Percentiles rank a stretch among this genome's conserved stretches.
These are phyloP conservation scores for Choloepus hoffmanni DNA, from an alignment of 2,113 vertebrate species.

Conservation along the genomic window DNA sequence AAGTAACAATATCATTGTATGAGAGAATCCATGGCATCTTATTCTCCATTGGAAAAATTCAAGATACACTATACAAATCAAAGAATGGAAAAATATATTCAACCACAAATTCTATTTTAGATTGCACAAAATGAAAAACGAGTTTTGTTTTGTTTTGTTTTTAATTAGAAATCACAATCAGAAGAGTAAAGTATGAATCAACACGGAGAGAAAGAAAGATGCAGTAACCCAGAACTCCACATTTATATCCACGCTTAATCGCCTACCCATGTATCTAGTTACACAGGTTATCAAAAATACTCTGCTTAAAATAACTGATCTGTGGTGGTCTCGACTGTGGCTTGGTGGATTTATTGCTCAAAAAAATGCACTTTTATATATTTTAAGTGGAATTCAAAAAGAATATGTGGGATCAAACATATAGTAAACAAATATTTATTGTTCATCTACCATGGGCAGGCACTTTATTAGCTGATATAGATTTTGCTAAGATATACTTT, in stretches of 20 bases:
- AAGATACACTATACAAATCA: not conserved
- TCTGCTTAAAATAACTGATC: not conserved
- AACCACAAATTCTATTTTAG: not conserved
- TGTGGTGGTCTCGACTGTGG: not conserved
- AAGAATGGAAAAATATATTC: not conserved
- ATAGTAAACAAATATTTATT: not conserved
- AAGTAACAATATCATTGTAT: not conserved
- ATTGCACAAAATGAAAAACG: not conserved
- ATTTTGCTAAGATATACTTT: not conserved
- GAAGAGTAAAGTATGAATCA: not conserved
- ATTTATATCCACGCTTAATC: not conserved
- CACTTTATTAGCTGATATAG: not conserved
- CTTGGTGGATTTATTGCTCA: not conserved
- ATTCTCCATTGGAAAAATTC: not conserved
- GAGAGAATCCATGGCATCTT: not conserved
- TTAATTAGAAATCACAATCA: not conserved
- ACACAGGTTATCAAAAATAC: not conserved
- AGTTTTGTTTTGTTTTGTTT: not conserved
- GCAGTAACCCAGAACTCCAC: not conserved
- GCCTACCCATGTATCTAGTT: not conserved
- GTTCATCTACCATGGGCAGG: not conserved
- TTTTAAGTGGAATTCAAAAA: constrained; percentile 5
- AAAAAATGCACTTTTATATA: not conserved
- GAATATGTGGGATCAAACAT: not conserved
- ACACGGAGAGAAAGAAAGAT: not conserved